Base-by-base conservation (phyloP, 2,797 vertebrate genomes). In the Enteromius mattozi region DNA sequence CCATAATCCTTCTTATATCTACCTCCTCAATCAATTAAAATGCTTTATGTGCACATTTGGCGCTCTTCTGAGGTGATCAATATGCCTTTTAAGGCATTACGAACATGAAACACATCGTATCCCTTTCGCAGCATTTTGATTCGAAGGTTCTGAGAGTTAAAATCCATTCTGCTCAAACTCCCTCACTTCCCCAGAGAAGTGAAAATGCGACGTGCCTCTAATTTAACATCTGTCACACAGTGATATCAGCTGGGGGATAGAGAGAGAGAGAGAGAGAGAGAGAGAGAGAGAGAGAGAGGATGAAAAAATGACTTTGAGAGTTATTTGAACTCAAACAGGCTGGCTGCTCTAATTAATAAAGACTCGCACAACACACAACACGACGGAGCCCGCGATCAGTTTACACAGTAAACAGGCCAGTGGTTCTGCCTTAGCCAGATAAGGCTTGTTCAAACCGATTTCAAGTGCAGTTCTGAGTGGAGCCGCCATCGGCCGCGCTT, bases 401-500 rank as follows among this genome's bases (percentile, higher is more conserved):
- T 91, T 90, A 87, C 90, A 90, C 82, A 83, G 91, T 84, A 90
- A 91, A 91, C 89, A 91, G 86, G 77, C 86, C 30, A 78, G 56
- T 42, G 79, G 80, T 84, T 86, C 90, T 91, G 91, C 81, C 79
- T 78, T 75, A 59, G 81, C 80, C 80, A 88, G 90, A 92, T 92
- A 92, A 87, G 87, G 89, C 90, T 80, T 90, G 89, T 91, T 90
- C 88, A 92, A 91, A 91, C 88, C 83, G 84, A 86, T 89, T 88
- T 89, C 80, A 81, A 91, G 89, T 85, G 86, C 79, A 66, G 81
- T 86, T 79, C 76, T 87, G 87, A 88, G 87, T 84, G 87, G 61
- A 80, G 63, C 81, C 72, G 56, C 74, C 86, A 37, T 85, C 51
- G 51, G 49, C 65, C 84, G 27, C 30, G 45, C 63, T 78, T 82